Base-by-base conservation (phyloP, 2,888 invertebrate genomes). In the Elgonia sp. region DNA sequence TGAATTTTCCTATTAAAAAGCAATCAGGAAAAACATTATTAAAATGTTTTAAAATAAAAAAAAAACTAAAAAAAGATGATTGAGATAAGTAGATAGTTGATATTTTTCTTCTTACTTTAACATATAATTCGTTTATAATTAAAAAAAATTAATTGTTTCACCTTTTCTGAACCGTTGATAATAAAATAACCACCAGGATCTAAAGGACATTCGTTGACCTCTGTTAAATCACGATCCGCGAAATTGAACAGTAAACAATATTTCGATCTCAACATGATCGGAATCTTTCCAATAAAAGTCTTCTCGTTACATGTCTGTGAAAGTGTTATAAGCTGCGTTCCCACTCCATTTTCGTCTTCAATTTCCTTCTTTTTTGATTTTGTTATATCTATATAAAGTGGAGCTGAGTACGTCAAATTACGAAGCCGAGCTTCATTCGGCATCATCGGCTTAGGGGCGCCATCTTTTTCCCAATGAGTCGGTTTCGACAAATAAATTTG, bases 391-490 rank as follows among this genome's bases (percentile, higher is more conserved):
- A 99, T 99, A 95, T 99, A 99, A 0, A 99, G 95, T 0, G 99
- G 99, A 0, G 99, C 99, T 0, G 99, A 99, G 95, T 99, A 99
- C 0, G 99, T 99, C 57, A 99, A 95, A 95, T 99, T 99, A 84
- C 99, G 96, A 77, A 99, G 96, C 88, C 99, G 96, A 6, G 99
- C 99, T 95, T 99, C 99, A 93, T 99, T 99, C 0, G 99, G 99
- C 99, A 99, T 99, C 99, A 99, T 99, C 85, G 99, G 99, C 84
- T 98, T 98, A 16, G 99, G 99, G 0, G 99, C 98, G 93, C 99
- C 99, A 96, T 99, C 99, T 95, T 99, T 99, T 95, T 99, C 99
- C 99, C 99, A 99, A 96, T 99, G 99, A 9, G 99, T 99, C 2
- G 99, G 99, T 95, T 99, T 99, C 0, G 99, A 99, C 65, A 99